phyloP scores from a whole-genome alignment of 1,140 invertebrate genomes.

The Tyrophagus putrescentiae region DNA sequence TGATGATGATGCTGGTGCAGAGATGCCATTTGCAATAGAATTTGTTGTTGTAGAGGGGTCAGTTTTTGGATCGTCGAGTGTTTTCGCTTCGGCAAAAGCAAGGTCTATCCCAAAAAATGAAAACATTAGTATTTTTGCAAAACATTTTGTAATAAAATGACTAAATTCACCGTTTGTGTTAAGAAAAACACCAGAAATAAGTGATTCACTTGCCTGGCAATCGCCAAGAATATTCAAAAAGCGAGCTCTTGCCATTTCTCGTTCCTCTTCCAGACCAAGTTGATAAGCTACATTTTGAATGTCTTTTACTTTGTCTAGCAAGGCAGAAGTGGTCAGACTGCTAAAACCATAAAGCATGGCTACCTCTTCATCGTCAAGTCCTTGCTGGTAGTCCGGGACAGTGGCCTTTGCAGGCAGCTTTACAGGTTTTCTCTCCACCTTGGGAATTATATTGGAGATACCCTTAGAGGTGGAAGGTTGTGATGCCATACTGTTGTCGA shows the following conservation, averaged over 20 bases:
- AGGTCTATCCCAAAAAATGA: too few relatives aligned
- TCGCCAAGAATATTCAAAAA: slow-evolving; percentile 61
- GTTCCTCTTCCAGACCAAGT: slow-evolving; percentile 76
- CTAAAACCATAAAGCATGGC: slow-evolving; percentile 58
- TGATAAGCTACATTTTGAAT: slow-evolving; percentile 84
- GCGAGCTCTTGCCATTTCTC: slow-evolving; percentile 89
- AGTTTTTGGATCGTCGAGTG: too few relatives aligned
- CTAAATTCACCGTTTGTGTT: too few relatives aligned
- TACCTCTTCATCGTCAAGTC: slow-evolving; percentile 46
- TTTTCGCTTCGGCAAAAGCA: too few relatives aligned
- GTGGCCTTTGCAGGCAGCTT: slow-evolving; percentile 29
- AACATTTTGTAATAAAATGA: too few relatives aligned
- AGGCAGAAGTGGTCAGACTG: slow-evolving; percentile 53
- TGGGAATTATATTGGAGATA: background rate
- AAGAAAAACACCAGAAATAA: too few relatives aligned
- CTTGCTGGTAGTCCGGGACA: slow-evolving; percentile 34
- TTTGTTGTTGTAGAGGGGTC: too few relatives aligned
- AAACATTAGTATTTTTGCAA: too few relatives aligned
- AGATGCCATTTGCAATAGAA: too few relatives aligned
- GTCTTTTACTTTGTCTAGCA: slow-evolving; percentile 79
- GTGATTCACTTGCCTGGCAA: background rate
- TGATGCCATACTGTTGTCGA: background rate
- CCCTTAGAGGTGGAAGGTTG: background rate
- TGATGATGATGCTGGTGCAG: too few relatives aligned
- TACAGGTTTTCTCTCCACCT: background rate